Conservation (phyloP, 2,113 vertebrate genomes). For the Balaenoptera acutorostrata region DNA sequence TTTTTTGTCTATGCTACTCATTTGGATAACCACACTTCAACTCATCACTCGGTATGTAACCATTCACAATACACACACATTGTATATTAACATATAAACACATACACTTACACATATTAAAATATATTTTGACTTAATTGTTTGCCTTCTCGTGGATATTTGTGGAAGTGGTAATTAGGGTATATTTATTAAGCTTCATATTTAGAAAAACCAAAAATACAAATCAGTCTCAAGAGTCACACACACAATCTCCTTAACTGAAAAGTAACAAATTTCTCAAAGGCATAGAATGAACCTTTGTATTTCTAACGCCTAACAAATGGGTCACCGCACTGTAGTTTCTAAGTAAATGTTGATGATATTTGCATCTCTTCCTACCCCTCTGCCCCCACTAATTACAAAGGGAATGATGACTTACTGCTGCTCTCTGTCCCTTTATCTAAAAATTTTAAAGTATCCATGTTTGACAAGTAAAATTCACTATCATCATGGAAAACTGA, state of each 20-base stretch:
- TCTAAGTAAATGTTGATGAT: background rate
- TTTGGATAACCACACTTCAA: background rate
- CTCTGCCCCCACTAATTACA: background rate
- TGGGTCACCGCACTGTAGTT: background rate
- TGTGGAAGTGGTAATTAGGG: background rate
- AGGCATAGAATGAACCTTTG: background rate
- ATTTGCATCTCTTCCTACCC: background rate
- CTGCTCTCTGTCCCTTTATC: background rate
- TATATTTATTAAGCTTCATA: constrained; percentile 14
- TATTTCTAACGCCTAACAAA: background rate
- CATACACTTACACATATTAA: background rate
- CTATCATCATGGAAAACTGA: background rate
- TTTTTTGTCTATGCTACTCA: background rate
- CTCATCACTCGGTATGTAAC: background rate
- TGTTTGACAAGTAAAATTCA: constrained; percentile 14
- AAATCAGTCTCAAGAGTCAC: background rate
- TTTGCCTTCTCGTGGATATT: background rate
- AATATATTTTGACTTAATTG: background rate
- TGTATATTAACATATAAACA: background rate
- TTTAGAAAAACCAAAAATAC: constrained; percentile 29
- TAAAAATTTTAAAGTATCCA: background rate
- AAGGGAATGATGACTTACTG: background rate
- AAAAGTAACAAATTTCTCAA: background rate
- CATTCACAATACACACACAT: background rate
- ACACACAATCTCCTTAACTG: background rate